Percentiles rank a stretch among this genome's conserved stretches.
Evolutionary conservation across 2,888 invertebrate species (phyloP).

Genomic region (Cosmia pyralina): DNA sequence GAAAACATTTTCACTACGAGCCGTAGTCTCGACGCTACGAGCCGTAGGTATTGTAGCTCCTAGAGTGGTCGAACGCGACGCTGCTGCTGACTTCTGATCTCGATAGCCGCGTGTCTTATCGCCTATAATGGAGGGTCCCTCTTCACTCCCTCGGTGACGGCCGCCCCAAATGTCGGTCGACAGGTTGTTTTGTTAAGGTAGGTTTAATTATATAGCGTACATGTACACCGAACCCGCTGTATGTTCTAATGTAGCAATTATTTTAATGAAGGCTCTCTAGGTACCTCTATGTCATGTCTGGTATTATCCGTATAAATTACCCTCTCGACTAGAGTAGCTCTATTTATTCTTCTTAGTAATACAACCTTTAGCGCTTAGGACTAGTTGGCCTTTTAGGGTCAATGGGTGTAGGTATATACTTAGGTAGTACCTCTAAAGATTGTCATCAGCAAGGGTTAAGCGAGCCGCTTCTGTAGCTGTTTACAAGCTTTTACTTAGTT

Average conservation of each 20-base stretch:
- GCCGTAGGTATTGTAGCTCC: conserved; percentile 1
- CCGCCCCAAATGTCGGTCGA: conserved; percentile 52
- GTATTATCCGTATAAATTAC: conserved; percentile 45
- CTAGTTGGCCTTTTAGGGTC: conserved; percentile 40
- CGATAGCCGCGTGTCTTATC: conserved; percentile 77
- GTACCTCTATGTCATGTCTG: conserved; percentile 27
- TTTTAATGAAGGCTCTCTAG: conserved; percentile 48
- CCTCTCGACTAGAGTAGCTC: conserved; percentile 19
- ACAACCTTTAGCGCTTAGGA: conserved; percentile 29
- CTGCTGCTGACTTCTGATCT: conserved; percentile 65
- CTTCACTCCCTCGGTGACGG: conserved; percentile 55
- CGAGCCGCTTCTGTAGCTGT: conserved; percentile 11
- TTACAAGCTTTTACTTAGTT: background rate
- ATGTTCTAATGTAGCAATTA: conserved; percentile 39
- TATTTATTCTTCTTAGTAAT: conserved; percentile 49
- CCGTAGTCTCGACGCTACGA: conserved; percentile 1
- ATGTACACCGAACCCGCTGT: conserved; percentile 24
- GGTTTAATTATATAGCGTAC: conserved; percentile 54
- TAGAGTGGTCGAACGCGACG: conserved; percentile 29
- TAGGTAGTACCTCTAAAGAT: conserved; percentile 26
- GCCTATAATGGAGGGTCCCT: conserved; percentile 69
- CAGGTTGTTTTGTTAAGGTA: conserved; percentile 63
- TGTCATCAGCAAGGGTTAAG: conserved; percentile 27
- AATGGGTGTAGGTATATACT: conserved; percentile 20
- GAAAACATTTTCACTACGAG: conserved; percentile 57